These are phyloP conservation scores for Camponotus pennsylvanicus DNA, from an alignment of 1,140 invertebrate species.

Conservation along the genomic window DNA sequence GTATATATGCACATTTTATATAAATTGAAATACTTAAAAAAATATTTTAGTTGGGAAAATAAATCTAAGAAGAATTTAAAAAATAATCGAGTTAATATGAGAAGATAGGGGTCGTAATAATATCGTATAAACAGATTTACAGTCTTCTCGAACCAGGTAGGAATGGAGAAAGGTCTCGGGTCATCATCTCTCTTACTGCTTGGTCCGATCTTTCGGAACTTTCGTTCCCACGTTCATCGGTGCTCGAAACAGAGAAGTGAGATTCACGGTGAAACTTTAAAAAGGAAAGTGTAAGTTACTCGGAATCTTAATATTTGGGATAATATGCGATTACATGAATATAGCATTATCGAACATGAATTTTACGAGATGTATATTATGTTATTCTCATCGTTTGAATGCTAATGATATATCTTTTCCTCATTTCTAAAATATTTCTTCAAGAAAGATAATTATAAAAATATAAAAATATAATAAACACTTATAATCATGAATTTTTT, in stretches of 20 bases:
- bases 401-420: not conserved
- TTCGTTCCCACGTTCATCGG: conserved; percentile 38
- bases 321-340: conserved; percentile 26
- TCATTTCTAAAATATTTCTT: not conserved
- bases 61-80: conserved; percentile 2
- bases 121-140: conserved; percentile 35
- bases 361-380: not conserved
- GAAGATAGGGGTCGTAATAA: conserved; percentile 7
- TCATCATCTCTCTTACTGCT: conserved; percentile 24
- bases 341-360: conserved; percentile 21
- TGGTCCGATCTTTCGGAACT: conserved; percentile 34
- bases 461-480: not conserved
- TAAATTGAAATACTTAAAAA: not conserved
- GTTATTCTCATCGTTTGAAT: not conserved
- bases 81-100: conserved; percentile 8
- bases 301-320: conserved; percentile 26
- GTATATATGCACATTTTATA: too few relatives aligned
- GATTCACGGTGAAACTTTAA: conserved; percentile 25
- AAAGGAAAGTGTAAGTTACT: conserved; percentile 18
- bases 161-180: conserved; percentile 13
- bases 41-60: not conserved
- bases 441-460: not conserved
- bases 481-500: not conserved
- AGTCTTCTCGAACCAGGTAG: conserved; percentile 14
- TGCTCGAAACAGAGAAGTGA: conserved; percentile 28